phyloP scores from a whole-genome alignment of 2,888 invertebrate genomes.

The Pterostichus madidus region DNA sequence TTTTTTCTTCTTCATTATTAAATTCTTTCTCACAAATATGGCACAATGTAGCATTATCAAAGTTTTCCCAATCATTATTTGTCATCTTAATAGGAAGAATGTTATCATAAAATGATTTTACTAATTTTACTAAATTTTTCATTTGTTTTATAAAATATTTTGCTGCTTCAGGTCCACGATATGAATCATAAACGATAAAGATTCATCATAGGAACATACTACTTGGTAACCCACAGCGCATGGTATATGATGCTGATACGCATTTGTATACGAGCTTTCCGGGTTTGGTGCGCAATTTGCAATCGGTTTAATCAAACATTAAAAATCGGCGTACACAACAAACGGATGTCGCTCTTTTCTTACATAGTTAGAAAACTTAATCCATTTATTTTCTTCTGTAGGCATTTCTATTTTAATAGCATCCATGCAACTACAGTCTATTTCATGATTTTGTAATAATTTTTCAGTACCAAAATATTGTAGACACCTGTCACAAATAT shows the following conservation, averaged over 20 bases:
- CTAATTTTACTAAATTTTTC: conserved; percentile 39
- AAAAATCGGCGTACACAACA: conserved; percentile 66
- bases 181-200: neutral
- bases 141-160: neutral
- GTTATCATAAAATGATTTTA: conserved; percentile 65
- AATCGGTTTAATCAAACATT: conserved; percentile 49
- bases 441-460: conserved; percentile 51
- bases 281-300: conserved; percentile 15
- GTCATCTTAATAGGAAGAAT: conserved; percentile 64
- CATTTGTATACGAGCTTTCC: conserved; percentile 9
- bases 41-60: conserved; percentile 65
- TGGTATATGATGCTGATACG: conserved; percentile 67
- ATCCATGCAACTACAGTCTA: conserved; percentile 58
- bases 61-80: neutral
- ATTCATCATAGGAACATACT: neutral
- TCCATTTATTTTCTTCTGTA: conserved; percentile 11
- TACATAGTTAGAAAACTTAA: conserved; percentile 64
- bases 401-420: conserved; percentile 58
- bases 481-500: conserved; percentile 66
- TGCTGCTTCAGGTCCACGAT: conserved; percentile 64
- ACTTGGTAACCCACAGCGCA: conserved; percentile 68
- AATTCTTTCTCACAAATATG: conserved; percentile 69
- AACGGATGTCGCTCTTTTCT: conserved; percentile 65
- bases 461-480: conserved; percentile 62
- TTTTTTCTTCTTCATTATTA: conserved; percentile 47